Evolutionary conservation across 1,140 invertebrate species (phyloP).

Genomic region (Rhagoletis pomonella): DNA sequence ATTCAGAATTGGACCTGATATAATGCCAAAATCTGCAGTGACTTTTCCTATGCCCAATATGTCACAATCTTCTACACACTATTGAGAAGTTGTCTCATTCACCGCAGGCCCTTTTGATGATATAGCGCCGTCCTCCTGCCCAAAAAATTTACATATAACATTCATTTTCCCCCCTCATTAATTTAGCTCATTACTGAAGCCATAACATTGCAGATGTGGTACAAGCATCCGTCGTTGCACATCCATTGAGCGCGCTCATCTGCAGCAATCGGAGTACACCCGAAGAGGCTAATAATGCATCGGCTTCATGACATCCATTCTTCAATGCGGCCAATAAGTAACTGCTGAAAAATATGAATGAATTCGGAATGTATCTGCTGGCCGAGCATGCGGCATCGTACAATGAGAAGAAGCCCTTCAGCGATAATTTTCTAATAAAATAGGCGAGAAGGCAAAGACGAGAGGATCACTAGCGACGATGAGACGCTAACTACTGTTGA

Average conservation of each 20-base stretch:
- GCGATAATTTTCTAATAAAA: slow-evolving; percentile 66
- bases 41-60: no score
- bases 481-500: no score
- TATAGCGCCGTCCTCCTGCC: no score
- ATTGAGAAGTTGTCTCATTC: no score
- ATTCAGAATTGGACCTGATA: no score
- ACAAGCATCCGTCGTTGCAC: slow-evolving; percentile 20
- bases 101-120: no score
- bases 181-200: slow-evolving; percentile 47
- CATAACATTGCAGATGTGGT: slow-evolving; percentile 63
- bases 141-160: slow-evolving; percentile 18
- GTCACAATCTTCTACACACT: no score
- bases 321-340: slow-evolving; percentile 71
- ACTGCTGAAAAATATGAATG: slow-evolving; percentile 72
- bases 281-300: background rate
- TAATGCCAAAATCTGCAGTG: no score
- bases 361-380: slow-evolving; percentile 70
- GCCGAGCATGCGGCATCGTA: slow-evolving; percentile 66
- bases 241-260: slow-evolving; percentile 58
- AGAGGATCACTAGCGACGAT: no score
- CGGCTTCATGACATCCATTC: slow-evolving; percentile 73
- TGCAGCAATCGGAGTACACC: slow-evolving; percentile 61
- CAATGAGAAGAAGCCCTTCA: slow-evolving; percentile 70
- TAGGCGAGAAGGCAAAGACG: background rate
- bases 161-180: slow-evolving; percentile 9